Base-by-base conservation (phyloP, 2,113 vertebrate species). In the Syrmaticus mikado region DNA sequence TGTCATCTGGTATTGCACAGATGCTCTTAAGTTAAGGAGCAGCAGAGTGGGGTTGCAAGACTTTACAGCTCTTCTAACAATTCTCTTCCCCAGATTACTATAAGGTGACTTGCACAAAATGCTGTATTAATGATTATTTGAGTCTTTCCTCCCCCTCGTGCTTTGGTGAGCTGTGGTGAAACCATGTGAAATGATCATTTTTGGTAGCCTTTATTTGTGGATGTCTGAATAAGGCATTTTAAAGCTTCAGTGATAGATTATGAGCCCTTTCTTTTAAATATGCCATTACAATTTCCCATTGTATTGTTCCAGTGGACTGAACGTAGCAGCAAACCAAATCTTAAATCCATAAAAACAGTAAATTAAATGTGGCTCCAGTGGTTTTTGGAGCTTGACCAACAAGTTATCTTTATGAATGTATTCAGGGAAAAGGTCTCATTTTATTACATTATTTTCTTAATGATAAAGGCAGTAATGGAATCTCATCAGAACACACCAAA, bases 321-420 rank as follows among this genome's bases (percentile, higher is more conserved):
- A 94, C 91, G 92, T 97, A 94, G 78, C 78, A 90, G 90, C 76
- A 91, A 79, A 96, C 87, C 89, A 92, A 96, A 93, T 94, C 88
- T 92, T 90, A 91, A 95, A 97, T 97, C 94, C 96, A 97, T 97
- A 97, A 97, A 97, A 81, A 43, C 77, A 97, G 90, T 88, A 96
- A 98, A 98, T 97, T 96, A 95, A 97, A 97, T 93, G 82, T 98
- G 97, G 98, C 97, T 99, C 97, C 98, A 98, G 97, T 97, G 97
- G 97, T 97, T 98, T 98, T 98, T 97, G 97, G 98, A 98, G 61
- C 73, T 85, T 94, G 96, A 97, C 97, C 97, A 98, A 90, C 88
- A 97, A 97, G 91, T 97, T 98, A 97, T 98, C 98, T 97, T 98
- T 96, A 96, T 98, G 97, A 98, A 98, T 97, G 92, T 46, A 92